Percentiles rank a stretch among this genome's conserved stretches.
phyloP scores from a whole-genome alignment of 2,113 vertebrate species.

The Tympanuchus pallidicinctus region DNA sequence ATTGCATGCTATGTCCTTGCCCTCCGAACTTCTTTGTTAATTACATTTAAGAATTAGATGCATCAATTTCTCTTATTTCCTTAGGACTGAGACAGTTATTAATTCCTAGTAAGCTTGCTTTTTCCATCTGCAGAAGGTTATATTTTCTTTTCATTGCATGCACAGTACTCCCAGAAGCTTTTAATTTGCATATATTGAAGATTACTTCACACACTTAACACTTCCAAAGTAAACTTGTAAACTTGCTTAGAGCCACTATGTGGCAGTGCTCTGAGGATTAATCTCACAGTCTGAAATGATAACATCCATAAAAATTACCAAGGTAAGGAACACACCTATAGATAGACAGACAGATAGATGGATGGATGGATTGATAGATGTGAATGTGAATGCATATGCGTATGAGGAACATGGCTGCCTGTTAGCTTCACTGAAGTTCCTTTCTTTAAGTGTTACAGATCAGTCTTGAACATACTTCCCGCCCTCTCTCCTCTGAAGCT shows the following conservation, averaged over 20 bases:
- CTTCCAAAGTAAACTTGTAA: slow-evolving; percentile 56
- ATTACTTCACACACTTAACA: slow-evolving; percentile 59
- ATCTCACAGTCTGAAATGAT: neutral
- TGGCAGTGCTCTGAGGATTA: neutral
- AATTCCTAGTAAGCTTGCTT: slow-evolving; percentile 63
- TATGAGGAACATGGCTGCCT: neutral
- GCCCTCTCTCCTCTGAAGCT: neutral
- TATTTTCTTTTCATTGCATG: slow-evolving; percentile 49
- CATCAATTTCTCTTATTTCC: slow-evolving; percentile 60
- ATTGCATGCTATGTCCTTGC: slow-evolving; percentile 63
- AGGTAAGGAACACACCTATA: neutral
- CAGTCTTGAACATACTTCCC: neutral
- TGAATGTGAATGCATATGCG: neutral
- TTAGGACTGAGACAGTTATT: slow-evolving; percentile 62
- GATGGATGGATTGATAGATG: neutral
- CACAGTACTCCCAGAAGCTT: slow-evolving; percentile 52
- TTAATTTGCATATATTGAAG: slow-evolving; percentile 64
- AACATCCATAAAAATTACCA: slow-evolving; percentile 1
- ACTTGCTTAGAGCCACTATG: neutral
- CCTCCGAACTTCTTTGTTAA: slow-evolving; percentile 67
- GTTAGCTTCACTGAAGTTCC: neutral
- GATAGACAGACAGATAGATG: neutral
- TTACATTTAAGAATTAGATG: slow-evolving; percentile 64
- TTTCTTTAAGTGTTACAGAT: slow-evolving; percentile 20
- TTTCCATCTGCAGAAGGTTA: slow-evolving; percentile 47